Evolutionary conservation across 2,888 invertebrate species (phyloP).

Genomic region (Buathra laborator): DNA sequence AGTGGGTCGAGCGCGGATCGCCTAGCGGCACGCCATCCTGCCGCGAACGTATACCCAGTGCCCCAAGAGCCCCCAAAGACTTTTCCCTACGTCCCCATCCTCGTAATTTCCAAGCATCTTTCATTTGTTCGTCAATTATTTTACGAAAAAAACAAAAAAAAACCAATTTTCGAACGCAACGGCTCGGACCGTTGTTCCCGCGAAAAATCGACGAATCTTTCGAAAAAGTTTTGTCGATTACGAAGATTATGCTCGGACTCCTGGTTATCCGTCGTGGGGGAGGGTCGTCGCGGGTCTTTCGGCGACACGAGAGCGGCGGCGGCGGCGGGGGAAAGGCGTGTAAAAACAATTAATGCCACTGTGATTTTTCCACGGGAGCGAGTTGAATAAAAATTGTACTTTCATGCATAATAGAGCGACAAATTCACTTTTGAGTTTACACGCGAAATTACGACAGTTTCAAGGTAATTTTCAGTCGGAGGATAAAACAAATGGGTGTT

Average conservation of each 20-base stretch:
- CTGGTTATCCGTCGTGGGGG: constrained; percentile 51
- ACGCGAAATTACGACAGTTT: neutral
- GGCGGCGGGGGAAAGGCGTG: constrained; percentile 50
- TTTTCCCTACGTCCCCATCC: constrained; percentile 47
- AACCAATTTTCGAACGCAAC: neutral
- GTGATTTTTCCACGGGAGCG: neutral
- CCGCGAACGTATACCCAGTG: constrained; percentile 72
- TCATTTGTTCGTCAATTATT: constrained; percentile 17
- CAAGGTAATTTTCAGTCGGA: neutral
- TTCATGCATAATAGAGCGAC: no score
- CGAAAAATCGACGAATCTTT: constrained; percentile 30
- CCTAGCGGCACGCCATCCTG: constrained; percentile 83
- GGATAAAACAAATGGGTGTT: neutral
- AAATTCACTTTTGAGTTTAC: neutral
- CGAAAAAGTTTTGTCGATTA: neutral
- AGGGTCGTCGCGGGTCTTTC: constrained; percentile 34
- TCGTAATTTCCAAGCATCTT: constrained; percentile 55
- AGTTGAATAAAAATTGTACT: neutral
- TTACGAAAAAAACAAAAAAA: no score
- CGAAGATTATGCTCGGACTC: constrained; percentile 7
- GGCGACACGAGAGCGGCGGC: constrained; percentile 17
- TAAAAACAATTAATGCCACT: constrained; percentile 47
- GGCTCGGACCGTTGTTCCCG: constrained; percentile 9
- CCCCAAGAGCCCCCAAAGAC: constrained; percentile 63
- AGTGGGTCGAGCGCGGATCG: constrained; percentile 68